Evolutionary conservation across 1,140 invertebrate genomes (phyloP).

Genomic region (Thalassaphorura encarpata): DNA sequence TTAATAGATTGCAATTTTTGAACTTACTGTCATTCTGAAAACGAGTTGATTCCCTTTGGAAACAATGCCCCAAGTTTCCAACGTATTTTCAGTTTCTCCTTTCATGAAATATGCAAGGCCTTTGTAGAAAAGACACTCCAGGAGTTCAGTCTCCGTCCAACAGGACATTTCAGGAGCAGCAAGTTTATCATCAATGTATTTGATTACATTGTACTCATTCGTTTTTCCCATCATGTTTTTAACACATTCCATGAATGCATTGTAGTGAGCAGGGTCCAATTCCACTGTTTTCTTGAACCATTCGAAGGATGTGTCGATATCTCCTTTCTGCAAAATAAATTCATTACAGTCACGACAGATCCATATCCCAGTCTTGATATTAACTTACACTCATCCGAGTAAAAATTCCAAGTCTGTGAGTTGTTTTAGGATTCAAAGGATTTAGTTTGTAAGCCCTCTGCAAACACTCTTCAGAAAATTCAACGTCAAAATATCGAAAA

Average conservation of each 20-base stretch:
- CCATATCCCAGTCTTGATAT: neutral
- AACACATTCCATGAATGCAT: slow-evolving; percentile 20
- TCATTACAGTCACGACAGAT: neutral
- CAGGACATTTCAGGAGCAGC: neutral
- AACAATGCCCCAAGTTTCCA: slow-evolving; percentile 15
- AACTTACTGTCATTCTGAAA: slow-evolving; percentile 15
- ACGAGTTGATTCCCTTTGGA: neutral
- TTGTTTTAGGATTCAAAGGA: slow-evolving; percentile 19
- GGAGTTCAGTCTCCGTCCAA: slow-evolving; percentile 14
- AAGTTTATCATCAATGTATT: slow-evolving; percentile 1
- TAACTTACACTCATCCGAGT: slow-evolving; percentile 22
- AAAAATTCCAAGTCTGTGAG: slow-evolving; percentile 22
- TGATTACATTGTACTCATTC: neutral
- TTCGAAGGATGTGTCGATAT: slow-evolving; percentile 13
- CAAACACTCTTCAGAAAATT: slow-evolving; percentile 4
- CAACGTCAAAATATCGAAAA: slow-evolving; percentile 15
- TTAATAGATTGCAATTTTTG: neutral
- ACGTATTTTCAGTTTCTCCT: slow-evolving; percentile 10
- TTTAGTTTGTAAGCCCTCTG: slow-evolving; percentile 14
- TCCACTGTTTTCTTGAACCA: slow-evolving; percentile 13
- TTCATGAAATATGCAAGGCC: slow-evolving; percentile 15
- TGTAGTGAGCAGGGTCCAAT: slow-evolving; percentile 17
- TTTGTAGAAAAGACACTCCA: slow-evolving; percentile 16
- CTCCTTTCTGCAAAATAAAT: neutral
- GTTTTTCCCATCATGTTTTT: slow-evolving; percentile 11